Conservation (phyloP, 2,113 vertebrate genomes). For the Urocynchramus pylzowi region DNA sequence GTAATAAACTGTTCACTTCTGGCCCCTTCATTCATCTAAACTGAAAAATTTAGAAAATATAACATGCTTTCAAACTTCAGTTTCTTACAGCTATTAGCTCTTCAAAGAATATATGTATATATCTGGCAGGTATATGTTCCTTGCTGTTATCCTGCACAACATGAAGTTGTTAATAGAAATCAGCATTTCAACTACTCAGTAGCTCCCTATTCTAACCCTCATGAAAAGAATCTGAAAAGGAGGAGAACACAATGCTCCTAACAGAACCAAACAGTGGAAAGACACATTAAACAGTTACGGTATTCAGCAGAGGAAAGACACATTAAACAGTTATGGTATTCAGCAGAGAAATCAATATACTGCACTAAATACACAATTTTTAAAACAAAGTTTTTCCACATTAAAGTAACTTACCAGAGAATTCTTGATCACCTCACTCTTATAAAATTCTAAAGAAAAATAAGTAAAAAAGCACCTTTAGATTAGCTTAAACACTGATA, state of each 20-base stretch:
- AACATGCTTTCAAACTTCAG: background rate
- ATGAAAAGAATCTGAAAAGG: background rate
- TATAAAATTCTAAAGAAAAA: constrained; percentile 89
- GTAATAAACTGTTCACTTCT: background rate
- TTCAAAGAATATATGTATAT: background rate
- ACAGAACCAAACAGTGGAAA: background rate
- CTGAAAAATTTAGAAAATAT: background rate
- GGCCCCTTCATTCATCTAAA: background rate
- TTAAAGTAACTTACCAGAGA: constrained; percentile 89
- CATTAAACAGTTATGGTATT: background rate
- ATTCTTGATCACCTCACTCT: constrained; percentile 95
- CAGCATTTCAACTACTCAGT: background rate
- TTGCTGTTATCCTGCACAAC: background rate
- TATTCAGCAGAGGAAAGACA: background rate
- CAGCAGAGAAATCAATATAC: background rate
- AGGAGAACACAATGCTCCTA: background rate
- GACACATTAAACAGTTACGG: background rate
- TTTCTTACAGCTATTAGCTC: background rate
- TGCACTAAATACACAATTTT: background rate
- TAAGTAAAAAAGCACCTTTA: background rate
- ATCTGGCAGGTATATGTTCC: background rate
- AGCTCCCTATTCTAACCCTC: background rate
- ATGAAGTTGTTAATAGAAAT: background rate
- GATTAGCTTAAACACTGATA: background rate
- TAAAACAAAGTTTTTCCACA: background rate